Evolutionary conservation across 2,888 invertebrate genomes (phyloP).

Genomic region (Sycophila texana): DNA sequence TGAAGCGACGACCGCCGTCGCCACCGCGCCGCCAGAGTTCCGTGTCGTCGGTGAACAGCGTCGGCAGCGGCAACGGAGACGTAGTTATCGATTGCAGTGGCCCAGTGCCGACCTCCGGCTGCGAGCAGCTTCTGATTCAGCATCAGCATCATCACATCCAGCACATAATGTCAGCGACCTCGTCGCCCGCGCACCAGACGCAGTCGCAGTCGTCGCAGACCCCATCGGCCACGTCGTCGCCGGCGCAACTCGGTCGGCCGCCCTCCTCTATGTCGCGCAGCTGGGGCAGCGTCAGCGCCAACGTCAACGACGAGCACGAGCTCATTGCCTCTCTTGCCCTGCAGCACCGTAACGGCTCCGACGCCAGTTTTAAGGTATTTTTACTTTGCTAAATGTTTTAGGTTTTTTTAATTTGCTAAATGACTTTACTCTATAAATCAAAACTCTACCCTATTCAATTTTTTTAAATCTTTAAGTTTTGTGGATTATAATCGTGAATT

Average conservation of each 20-base stretch:
- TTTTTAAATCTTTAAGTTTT: no score
- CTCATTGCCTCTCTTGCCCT: slow-evolving; percentile 75
- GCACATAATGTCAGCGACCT: slow-evolving; percentile 78
- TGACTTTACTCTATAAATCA: no score
- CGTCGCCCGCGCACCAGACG: slow-evolving; percentile 76
- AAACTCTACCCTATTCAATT: no score
- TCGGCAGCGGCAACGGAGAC: slow-evolving; percentile 62
- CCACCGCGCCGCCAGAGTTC: slow-evolving; percentile 85
- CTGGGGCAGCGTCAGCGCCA: slow-evolving; percentile 77
- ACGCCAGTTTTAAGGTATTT: slow-evolving; percentile 90
- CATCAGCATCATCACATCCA: slow-evolving; percentile 58
- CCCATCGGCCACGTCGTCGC: slow-evolving; percentile 81
- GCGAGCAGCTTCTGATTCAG: slow-evolving; percentile 70
- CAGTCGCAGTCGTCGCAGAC: slow-evolving; percentile 77
- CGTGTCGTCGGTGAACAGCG: slow-evolving; percentile 61
- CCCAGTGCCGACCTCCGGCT: slow-evolving; percentile 75
- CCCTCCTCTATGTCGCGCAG: slow-evolving; percentile 78
- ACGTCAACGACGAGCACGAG: slow-evolving; percentile 74
- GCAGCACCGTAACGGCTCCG: slow-evolving; percentile 85
- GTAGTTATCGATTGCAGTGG: slow-evolving; percentile 75
- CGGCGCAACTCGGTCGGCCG: slow-evolving; percentile 76
- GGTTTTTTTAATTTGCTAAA: slow-evolving; percentile 74
- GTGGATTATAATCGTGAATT: neutral
- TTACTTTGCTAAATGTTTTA: slow-evolving; percentile 66
- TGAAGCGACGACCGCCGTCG: slow-evolving; percentile 87